Evolutionary conservation across 2,113 vertebrate species (phyloP), one percentile per base, ranked within the genome.

Genomic region (Sigmodon hispidus): DNA sequence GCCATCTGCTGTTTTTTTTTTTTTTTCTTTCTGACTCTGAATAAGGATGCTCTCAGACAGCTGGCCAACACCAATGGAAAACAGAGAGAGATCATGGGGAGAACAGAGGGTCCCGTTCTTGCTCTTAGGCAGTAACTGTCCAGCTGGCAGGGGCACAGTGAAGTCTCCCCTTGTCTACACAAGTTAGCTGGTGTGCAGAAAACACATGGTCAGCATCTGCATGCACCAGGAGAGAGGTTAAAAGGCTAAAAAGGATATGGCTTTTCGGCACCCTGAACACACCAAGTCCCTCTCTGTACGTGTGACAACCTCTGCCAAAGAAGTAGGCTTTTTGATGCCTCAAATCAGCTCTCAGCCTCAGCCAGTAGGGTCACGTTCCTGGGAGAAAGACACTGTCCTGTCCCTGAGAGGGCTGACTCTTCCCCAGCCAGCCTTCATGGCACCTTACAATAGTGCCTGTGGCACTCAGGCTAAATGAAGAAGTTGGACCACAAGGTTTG

Each of bases 211-310:
- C 84, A 61, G 91, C 84, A 50, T 85, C 77, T 95, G 86, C 52
- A 80, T 26, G 43, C 70, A 87, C 5, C 21, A 43, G 2, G 5
- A 96, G 72, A 89, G 90, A 87, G 87, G 94, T 77, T 40, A 21
- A 21, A 87, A 94, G 65, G 50, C 75, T 89, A 61, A 93, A 96
- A 95, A 96, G 96, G 94, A 95, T 94, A 84, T 95, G 93, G 91
- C 87, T 95, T 96, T 84, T 89, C 73, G 76, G 87, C n/a, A 94
- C 45, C 52, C 43, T 16, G 5, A 22, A 24, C 21, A 21, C 79
- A 50, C 89, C 79, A 65, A 45, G 55, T 1, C 34, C 72, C n/a
- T 63, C 55, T 87, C 76, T 36, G 73, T 50, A 24, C n/a, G 34
- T 72, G 29, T 50, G 89, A 79, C 36, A 81, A 26, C 50, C 80